Evolutionary conservation across 2,888 invertebrate genomes (phyloP), one percentile per base, ranked within the genome.

Genomic region (Meghimatium bilineatum): DNA sequence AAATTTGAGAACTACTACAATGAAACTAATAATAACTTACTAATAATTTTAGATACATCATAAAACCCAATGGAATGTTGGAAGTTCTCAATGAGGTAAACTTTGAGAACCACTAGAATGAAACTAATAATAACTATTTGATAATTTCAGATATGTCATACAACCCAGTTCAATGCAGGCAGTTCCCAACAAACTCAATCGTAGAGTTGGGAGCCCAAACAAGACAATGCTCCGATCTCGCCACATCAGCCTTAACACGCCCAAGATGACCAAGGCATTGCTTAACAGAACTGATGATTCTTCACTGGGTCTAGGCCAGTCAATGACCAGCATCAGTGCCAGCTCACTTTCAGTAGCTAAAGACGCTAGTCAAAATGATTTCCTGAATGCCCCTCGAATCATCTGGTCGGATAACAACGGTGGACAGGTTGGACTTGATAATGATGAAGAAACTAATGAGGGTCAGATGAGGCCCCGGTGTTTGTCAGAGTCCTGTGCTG

Each of bases 151-250:
- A 2, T 87, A 85, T 79, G 89, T 89, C 17, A 88, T 89, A 20
- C 89, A 89, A 77, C 89, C 89, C 17, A 88, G 88, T 74, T 83
- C 86, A 78, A 89, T 89, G 89, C 85, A 86, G 38, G 89, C 89
- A 38, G 87, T 89, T 29, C 89, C 89, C 23, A 88, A 85, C 82
- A 88, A 88, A 78, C 86, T 85, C 32, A 84, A 83, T 34, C 72
- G 83, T 26, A 81, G 75, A 36, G 56, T 77, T 20, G 77, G 75
- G 26, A 78, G 66, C 56, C 60, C 49, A 29, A 34, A 52, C 36
- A 76, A 63, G 69, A 36, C 23, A 32, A n/a, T 38, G 26, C 34
- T 67, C 29, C 66, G 77, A 14, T 56, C 38, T 32, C 80, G 80
- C 17, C 80, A 84, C 44, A 84, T 76, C 34, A 80, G 77, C 63